Evolutionary conservation across 2,113 vertebrate genomes (phyloP), one percentile per base, ranked within the genome.

Genomic region (Tympanuchus pallidicinctus): DNA sequence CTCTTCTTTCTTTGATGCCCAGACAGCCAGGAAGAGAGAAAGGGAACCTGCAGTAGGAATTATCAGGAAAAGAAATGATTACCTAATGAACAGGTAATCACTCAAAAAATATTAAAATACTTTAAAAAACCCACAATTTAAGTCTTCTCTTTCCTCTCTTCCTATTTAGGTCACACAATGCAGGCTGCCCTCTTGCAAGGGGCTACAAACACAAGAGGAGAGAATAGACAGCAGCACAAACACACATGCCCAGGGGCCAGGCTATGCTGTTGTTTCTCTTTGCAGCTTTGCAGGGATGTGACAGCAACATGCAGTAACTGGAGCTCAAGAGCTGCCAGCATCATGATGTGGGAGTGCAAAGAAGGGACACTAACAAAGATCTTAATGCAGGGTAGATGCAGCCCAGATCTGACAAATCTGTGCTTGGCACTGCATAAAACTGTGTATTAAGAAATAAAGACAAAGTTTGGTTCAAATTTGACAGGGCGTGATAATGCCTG

Each of bases 181-280:
- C 32, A 40, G 27, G 25, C 9, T 89, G 57, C 24, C 28, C 14
- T 60, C 30, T 57, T 27, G 28, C 21, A 64, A 60, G 34, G 36
- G 34, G 7, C 25, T 42, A 30, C 52, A 38, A 72, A 88, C 18
- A 25, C 4, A 75, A 47, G 43, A 87, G 36, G 14, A 16, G 22
- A 81, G 36, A 56, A 77, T 57, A 59, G 36, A 9, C 0, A 36
- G 7, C 21, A 61, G 21, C 75, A 36, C 60, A 86, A 59, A 34
- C 13, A 28, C 16, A 34, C 5, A 0, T 36, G n/a, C 70, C 57
- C 45, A 38, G 18, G n/a, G 40, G 18, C 73, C 11, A 0, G 0
- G 1, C 2, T 60, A 40, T 36, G 16, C 3, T 10, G 38, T 40
- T 73, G 21, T 19, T 34, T 67, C 77, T 48, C 38, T 34, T 61